These are phyloP conservation scores for Pitangus sulphuratus DNA, from an alignment of 2,797 vertebrate species.

Conservation along the genomic window DNA sequence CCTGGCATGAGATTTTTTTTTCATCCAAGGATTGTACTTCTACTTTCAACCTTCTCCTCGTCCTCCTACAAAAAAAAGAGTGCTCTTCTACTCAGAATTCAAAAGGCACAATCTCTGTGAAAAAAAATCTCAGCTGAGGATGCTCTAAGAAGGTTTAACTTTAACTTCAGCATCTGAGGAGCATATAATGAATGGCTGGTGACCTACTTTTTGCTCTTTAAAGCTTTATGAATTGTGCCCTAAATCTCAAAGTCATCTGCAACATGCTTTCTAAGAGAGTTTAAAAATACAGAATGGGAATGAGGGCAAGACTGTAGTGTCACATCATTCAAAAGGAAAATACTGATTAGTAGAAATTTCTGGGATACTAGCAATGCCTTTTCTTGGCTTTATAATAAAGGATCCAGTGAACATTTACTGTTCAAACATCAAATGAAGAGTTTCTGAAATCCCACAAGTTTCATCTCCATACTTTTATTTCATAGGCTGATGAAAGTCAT, in stretches of 20 bases:
- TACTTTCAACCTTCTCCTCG: background rate
- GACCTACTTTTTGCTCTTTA: slow-evolving; percentile 39
- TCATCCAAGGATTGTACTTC: background rate
- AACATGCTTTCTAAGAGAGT: background rate
- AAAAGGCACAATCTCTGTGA: background rate
- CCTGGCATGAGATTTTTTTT: background rate
- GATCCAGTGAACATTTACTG: background rate
- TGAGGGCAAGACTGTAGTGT: background rate
- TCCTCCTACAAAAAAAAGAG: background rate
- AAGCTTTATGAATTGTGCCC: slow-evolving; percentile 25
- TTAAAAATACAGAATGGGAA: slow-evolving; percentile 34
- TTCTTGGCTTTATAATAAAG: background rate
- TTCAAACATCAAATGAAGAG: slow-evolving; percentile 18
- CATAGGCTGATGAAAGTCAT: background rate
- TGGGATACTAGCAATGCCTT: slow-evolving; percentile 7
- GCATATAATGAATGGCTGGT: slow-evolving; percentile 2
- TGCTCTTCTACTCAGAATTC: background rate
- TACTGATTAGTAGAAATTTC: background rate
- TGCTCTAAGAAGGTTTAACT: slow-evolving; percentile 13
- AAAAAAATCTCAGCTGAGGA: slow-evolving; percentile 4
- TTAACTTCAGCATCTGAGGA: slow-evolving; percentile 1
- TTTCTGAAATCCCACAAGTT: slow-evolving; percentile 22
- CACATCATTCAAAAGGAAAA: slow-evolving; percentile 29
- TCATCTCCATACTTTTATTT: slow-evolving; percentile 13
- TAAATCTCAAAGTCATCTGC: slow-evolving; percentile 26